phyloP scores from a whole-genome alignment of 2,888 invertebrate species.

The Papilio protenor region DNA sequence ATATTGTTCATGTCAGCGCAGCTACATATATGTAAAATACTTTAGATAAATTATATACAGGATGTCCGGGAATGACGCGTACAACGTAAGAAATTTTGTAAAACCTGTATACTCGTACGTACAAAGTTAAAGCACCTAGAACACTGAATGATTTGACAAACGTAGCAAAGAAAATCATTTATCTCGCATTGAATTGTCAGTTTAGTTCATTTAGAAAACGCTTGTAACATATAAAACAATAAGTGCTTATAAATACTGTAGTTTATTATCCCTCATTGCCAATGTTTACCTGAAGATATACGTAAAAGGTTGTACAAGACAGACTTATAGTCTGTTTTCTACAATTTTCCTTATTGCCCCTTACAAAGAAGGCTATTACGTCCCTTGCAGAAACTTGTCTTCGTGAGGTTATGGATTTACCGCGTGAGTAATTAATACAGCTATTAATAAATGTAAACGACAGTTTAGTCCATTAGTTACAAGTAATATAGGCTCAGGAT shows the following conservation, averaged over 20 bases:
- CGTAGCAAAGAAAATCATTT: neutral
- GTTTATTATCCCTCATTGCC: conserved; percentile 15
- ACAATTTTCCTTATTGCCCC: conserved; percentile 20
- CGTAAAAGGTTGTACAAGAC: neutral
- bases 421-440: neutral
- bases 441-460: neutral
- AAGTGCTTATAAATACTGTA: conserved; percentile 23
- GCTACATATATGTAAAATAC: too few species aligned
- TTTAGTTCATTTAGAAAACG: conserved; percentile 16
- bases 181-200: neutral
- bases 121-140: neutral
- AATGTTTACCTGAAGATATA: conserved; percentile 13
- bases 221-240: conserved; percentile 4
- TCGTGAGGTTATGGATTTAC: neutral
- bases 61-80: too few species aligned
- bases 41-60: too few species aligned
- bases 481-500: neutral
- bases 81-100: neutral
- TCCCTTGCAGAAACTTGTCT: neutral
- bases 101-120: too few species aligned
- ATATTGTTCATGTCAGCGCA: neutral
- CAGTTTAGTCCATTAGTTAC: neutral
- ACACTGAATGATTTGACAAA: neutral
- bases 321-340: neutral
- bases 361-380: conserved; percentile 11